A percentile compares a stretch with the other conserved stretches of the same genome.
Evolutionary conservation across 2,888 invertebrate genomes (phyloP).

Genomic region (Eutolmus rufibarbis): DNA sequence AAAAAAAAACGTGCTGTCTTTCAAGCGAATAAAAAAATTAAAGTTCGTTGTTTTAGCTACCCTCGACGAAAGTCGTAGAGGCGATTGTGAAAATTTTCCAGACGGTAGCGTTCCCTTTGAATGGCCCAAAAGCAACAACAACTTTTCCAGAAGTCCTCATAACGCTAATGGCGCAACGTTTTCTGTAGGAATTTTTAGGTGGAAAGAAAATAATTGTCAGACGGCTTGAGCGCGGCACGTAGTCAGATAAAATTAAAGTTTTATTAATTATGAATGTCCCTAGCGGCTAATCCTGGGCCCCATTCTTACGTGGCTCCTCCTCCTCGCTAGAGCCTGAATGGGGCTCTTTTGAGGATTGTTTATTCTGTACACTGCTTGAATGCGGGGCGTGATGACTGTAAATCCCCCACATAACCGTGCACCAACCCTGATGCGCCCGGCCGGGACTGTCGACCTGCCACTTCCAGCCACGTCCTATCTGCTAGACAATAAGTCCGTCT

Average conservation of each 20-base stretch:
- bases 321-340: not conserved
- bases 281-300: not conserved
- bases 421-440: not conserved
- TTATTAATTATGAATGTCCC: conserved; percentile 15
- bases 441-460: not conserved
- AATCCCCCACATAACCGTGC: not conserved
- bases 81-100: not conserved
- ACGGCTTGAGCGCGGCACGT: not conserved
- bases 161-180: not conserved
- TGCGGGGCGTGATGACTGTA: not conserved
- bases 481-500: not conserved
- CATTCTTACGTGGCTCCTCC: not conserved
- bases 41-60: not conserved
- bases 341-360: not conserved
- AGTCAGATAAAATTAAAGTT: conserved; percentile 7
- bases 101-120: not conserved
- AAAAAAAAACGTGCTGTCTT: not conserved
- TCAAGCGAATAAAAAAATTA: not conserved
- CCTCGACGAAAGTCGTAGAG: not conserved
- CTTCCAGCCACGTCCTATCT: not conserved
- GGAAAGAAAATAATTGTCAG: not conserved
- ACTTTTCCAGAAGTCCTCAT: not conserved
- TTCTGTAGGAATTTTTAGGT: not conserved
- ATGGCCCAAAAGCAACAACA: not conserved
- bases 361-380: not conserved